A percentile compares a stretch with the other conserved stretches of the same genome.
Evolutionary conservation across 2,888 invertebrate species (phyloP).

Genomic region (Epinotia bilunana): DNA sequence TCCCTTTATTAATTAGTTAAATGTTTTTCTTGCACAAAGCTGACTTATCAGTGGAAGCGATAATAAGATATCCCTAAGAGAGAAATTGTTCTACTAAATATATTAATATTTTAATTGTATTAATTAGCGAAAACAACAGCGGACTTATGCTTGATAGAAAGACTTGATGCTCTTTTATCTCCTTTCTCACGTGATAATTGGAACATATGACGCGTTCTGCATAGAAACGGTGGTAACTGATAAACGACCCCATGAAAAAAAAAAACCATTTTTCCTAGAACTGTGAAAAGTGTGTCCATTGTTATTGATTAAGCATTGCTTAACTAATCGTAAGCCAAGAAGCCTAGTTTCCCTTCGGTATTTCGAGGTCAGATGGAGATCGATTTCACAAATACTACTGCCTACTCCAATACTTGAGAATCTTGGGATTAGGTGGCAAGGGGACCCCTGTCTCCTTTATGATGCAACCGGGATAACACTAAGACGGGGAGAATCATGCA

Average conservation of each 20-base stretch:
- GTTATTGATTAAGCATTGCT: not conserved
- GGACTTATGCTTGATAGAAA: not conserved
- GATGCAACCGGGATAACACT: not conserved
- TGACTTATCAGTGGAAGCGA: slow-evolving; percentile 3
- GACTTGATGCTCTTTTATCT: too few relatives aligned
- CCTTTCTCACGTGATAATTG: too few relatives aligned
- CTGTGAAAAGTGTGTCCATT: not conserved
- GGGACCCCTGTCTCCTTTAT: too few relatives aligned
- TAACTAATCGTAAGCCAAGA: not conserved
- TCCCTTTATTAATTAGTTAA: slow-evolving; percentile 39
- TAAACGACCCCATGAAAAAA: too few relatives aligned
- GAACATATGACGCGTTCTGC: too few relatives aligned
- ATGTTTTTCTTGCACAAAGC: slow-evolving; percentile 25
- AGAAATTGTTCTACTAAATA: not conserved
- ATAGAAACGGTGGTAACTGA: too few relatives aligned
- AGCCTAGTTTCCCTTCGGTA: not conserved
- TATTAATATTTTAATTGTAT: not conserved
- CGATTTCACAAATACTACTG: not conserved
- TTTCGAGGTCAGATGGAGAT: not conserved
- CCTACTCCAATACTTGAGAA: too few relatives aligned
- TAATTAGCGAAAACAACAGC: not conserved
- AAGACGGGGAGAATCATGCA: not conserved
- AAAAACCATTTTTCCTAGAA: not conserved
- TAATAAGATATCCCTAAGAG: not conserved
- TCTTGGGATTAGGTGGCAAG: too few relatives aligned